These are phyloP conservation scores for Ammodytes marinus DNA, from an alignment of 2,113 vertebrate genomes.

Conservation along the genomic window DNA sequence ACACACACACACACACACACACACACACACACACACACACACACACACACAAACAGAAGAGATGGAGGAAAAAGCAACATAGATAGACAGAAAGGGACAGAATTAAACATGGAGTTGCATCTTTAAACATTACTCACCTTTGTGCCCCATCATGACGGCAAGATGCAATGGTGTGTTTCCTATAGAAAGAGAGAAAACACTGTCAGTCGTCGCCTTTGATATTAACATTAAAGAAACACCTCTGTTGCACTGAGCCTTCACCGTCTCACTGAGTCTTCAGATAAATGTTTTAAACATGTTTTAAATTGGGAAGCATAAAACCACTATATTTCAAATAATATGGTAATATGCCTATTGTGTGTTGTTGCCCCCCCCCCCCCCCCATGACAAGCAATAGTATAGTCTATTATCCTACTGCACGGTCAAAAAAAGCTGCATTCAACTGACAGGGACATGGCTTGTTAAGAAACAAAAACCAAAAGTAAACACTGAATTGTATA, in stretches of 20 bases:
- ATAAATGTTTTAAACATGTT: not conserved
- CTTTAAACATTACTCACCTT: constrained; percentile 89
- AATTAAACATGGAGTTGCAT: constrained; percentile 4
- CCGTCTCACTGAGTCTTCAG: not conserved
- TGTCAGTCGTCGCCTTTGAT: constrained; percentile 21
- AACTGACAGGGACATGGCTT: constrained; percentile 6
- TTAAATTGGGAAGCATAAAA: constrained; percentile 25
- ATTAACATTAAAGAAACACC: constrained; percentile 16
- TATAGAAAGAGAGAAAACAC: constrained; percentile 74
- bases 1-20: constrained; percentile 16
- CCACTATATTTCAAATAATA: constrained; percentile 31
- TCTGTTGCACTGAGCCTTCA: not conserved
- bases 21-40: constrained; percentile 1
- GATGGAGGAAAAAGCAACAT: not conserved
- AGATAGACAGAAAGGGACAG: constrained; percentile 5
- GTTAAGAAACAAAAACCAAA: constrained; percentile 15
- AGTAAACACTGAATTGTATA: constrained; percentile 12
- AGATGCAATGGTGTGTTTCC: constrained; percentile 99
- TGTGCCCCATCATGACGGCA: constrained; percentile 99
- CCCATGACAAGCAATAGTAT: constrained; percentile 24
- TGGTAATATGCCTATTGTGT: constrained; percentile 22
- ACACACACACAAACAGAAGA: constrained; percentile 14
- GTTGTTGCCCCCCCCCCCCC: not conserved
- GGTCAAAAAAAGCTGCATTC: not conserved
- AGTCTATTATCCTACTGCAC: constrained; percentile 27